Conservation (phyloP, 2,797 vertebrate genomes). For the Uromys caudimaculatus region DNA sequence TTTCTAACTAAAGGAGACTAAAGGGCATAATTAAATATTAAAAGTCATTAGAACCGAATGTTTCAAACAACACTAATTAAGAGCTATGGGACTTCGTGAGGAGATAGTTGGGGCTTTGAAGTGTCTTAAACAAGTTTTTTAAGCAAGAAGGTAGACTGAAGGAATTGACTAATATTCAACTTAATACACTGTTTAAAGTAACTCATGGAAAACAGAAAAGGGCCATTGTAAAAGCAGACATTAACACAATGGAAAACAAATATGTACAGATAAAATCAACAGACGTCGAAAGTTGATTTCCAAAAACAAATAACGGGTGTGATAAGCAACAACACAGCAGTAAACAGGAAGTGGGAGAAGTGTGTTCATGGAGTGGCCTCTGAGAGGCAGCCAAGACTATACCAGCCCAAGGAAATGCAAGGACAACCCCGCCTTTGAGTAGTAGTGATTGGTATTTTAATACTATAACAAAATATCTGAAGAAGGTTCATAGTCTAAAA, state of each 20-base stretch:
- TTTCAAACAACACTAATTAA: constrained; percentile 39
- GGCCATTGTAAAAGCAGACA: background rate
- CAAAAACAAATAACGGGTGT: background rate
- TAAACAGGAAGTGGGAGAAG: background rate
- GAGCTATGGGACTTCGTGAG: background rate
- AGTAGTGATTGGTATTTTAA: background rate
- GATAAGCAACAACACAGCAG: background rate
- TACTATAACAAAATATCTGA: background rate
- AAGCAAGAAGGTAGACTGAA: background rate
- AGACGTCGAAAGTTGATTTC: background rate
- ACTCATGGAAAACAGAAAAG: background rate
- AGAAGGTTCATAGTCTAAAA: background rate
- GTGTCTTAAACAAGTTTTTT: background rate
- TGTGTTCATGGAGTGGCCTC: background rate
- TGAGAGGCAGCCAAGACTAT: background rate
- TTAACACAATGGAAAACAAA: background rate
- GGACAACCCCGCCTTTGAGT: background rate
- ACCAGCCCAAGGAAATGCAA: background rate
- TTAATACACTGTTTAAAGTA: background rate
- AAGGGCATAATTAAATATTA: constrained; percentile 50
- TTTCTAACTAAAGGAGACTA: constrained; percentile 28
- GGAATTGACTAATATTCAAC: background rate
- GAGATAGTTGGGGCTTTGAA: background rate
- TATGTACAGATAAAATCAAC: background rate
- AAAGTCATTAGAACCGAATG: constrained; percentile 37